Percentiles rank a stretch among this genome's conserved stretches.
These are phyloP conservation scores for Paraescarpia echinospica DNA, from an alignment of 1,140 invertebrate genomes.

Conservation along the genomic window DNA sequence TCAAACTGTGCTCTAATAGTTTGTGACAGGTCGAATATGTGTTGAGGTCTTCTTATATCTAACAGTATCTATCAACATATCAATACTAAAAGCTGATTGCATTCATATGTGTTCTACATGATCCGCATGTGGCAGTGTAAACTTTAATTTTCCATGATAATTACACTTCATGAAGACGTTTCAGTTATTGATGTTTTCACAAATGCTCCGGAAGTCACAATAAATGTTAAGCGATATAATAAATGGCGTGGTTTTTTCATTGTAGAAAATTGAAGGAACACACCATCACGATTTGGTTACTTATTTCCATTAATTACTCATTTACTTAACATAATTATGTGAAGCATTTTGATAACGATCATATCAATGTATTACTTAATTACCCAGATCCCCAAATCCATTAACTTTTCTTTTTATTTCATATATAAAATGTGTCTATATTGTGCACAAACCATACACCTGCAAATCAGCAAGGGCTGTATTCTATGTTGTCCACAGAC, in stretches of 20 bases:
- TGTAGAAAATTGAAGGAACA: neutral
- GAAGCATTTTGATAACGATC: neutral
- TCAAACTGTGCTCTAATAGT: no score
- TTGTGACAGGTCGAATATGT: no score
- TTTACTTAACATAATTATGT: neutral
- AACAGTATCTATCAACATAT: neutral
- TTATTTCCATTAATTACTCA: neutral
- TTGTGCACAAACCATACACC: no score
- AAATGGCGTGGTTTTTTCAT: neutral
- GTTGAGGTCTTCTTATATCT: no score
- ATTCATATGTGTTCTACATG: neutral
- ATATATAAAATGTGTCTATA: neutral
- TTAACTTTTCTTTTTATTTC: neutral
- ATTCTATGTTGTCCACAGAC: neutral
- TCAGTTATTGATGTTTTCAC: neutral
- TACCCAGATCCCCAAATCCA: neutral
- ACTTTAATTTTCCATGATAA: neutral
- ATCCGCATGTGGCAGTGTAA: slow-evolving; percentile 9
- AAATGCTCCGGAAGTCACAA: slow-evolving; percentile 6
- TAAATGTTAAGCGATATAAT: neutral
- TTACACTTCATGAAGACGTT: neutral
- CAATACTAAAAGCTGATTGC: neutral
- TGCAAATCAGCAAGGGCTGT: slow-evolving; percentile 11
- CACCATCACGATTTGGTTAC: no score
- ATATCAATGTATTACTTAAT: neutral